Conservation (phyloP, 2,888 invertebrate genomes). For the Epinotia demarniana region DNA sequence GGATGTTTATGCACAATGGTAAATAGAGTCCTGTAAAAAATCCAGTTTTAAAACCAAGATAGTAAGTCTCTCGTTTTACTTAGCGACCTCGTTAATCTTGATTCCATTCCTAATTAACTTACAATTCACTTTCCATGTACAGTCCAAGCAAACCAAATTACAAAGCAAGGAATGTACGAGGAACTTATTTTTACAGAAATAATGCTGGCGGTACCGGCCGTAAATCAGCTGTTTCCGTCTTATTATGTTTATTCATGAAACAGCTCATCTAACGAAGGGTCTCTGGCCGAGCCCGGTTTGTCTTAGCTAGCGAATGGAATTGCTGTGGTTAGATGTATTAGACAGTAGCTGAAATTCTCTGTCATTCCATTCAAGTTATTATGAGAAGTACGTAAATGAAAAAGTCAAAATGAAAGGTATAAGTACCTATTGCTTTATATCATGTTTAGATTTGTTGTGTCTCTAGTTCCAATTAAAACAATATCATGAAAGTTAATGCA, state of each 20-base stretch:
- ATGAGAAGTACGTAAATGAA: not conserved
- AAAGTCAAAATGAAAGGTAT: too few relatives aligned
- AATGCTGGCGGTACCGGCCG: slow-evolving; percentile 43
- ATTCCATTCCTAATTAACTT: not conserved
- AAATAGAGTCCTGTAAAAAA: not conserved
- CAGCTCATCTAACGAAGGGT: slow-evolving; percentile 79
- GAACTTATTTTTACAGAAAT: slow-evolving; percentile 17
- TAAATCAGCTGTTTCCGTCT: slow-evolving; percentile 77
- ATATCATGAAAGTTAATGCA: too few relatives aligned
- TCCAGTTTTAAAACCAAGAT: not conserved
- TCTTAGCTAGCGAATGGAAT: slow-evolving; percentile 29
- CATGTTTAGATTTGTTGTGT: not conserved
- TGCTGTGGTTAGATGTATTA: slow-evolving; percentile 15
- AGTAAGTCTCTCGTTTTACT: not conserved
- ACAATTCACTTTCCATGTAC: not conserved
- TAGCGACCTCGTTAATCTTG: not conserved
- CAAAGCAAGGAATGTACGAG: not conserved
- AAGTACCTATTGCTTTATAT: not conserved
- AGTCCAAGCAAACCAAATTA: not conserved
- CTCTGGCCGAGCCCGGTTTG: slow-evolving; percentile 50
- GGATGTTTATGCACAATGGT: too few relatives aligned
- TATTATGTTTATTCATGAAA: slow-evolving; percentile 83
- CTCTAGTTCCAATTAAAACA: too few relatives aligned
- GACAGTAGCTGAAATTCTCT: not conserved
- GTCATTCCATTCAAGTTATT: not conserved